phyloP scores from a whole-genome alignment of 92 coral and sea anemone species.

The Zoanthus solanderi region DNA sequence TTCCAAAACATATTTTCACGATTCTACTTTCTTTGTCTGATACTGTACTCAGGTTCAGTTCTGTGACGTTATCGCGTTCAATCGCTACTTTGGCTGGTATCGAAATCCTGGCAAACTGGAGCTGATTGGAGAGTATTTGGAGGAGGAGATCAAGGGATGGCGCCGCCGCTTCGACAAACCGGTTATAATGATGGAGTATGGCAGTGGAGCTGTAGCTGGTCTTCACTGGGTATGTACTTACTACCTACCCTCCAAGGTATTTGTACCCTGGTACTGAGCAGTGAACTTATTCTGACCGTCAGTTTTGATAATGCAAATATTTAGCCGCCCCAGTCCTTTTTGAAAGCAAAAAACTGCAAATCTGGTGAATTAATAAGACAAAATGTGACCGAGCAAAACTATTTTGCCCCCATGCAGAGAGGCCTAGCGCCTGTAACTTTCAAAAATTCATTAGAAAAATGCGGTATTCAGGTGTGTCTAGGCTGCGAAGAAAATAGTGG shows the following conservation, averaged over 20 bases:
- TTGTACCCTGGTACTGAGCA: background rate
- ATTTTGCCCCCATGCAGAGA: too few relatives aligned
- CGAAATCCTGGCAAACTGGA: slow-evolving; percentile 79
- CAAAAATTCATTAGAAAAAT: too few relatives aligned
- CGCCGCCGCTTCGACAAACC: slow-evolving; percentile 74
- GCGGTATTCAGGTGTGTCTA: too few relatives aligned
- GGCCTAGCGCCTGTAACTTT: too few relatives aligned
- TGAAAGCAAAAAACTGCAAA: too few relatives aligned
- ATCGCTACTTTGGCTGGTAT: slow-evolving; percentile 92
- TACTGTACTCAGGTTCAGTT: slow-evolving; percentile 64
- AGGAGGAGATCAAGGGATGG: slow-evolving; percentile 82
- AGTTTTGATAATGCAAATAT: too few relatives aligned
- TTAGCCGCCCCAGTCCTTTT: too few relatives aligned
- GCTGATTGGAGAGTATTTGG: slow-evolving; percentile 67
- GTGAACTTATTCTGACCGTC: too few relatives aligned
- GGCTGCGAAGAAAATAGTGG: too few relatives aligned
- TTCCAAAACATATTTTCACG: background rate
- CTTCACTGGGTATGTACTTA: slow-evolving; percentile 75
- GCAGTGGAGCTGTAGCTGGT: slow-evolving; percentile 88
- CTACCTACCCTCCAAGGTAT: background rate
- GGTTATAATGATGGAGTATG: slow-evolving; percentile 88
- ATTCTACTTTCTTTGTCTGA: background rate
- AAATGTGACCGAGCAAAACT: too few relatives aligned
- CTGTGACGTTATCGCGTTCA: slow-evolving; percentile 84
- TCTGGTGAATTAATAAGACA: too few relatives aligned